Evolutionary conservation across 92 coral and sea anemone genomes (phyloP).

Genomic region (Scolanthus callimorphus): DNA sequence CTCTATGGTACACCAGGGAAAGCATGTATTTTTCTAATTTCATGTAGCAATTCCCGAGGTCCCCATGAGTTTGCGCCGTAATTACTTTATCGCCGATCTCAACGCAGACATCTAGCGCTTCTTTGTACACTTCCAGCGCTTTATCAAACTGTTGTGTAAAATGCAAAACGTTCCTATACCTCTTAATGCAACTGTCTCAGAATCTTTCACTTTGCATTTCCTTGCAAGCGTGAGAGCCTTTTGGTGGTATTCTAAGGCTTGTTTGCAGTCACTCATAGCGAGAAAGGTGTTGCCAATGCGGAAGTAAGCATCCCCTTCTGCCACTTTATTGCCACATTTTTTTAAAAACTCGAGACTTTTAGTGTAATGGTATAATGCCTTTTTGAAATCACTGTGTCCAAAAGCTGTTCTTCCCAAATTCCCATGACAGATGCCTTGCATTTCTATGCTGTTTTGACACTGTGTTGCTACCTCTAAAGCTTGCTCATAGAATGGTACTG

Average conservation of each 20-base stretch:
- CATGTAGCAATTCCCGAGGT: slow-evolving; percentile 12
- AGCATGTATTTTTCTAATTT: slow-evolving; percentile 7
- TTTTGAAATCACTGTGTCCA: neutral
- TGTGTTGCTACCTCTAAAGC: neutral
- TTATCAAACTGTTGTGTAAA: slow-evolving; percentile 5
- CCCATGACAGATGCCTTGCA: neutral
- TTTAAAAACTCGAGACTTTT: slow-evolving; percentile 2
- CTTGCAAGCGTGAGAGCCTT: neutral
- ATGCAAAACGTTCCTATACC: neutral
- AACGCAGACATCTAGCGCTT: neutral
- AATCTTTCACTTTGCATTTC: neutral
- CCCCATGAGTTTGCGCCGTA: neutral
- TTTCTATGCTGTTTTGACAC: neutral
- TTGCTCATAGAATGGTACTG: neutral
- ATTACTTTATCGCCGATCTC: slow-evolving; percentile 2
- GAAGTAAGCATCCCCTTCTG: slow-evolving; percentile 1
- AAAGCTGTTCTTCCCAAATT: neutral
- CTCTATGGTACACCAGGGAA: neutral
- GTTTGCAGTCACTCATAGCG: neutral
- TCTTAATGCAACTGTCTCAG: neutral
- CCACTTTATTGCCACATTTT: neutral
- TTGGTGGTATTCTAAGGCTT: slow-evolving; percentile 1
- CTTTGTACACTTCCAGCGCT: slow-evolving; percentile 11
- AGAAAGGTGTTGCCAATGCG: neutral
- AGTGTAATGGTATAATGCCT: slow-evolving; percentile 3